Conservation (phyloP, 2,113 vertebrate species). For the Oenanthe oenanthe region DNA sequence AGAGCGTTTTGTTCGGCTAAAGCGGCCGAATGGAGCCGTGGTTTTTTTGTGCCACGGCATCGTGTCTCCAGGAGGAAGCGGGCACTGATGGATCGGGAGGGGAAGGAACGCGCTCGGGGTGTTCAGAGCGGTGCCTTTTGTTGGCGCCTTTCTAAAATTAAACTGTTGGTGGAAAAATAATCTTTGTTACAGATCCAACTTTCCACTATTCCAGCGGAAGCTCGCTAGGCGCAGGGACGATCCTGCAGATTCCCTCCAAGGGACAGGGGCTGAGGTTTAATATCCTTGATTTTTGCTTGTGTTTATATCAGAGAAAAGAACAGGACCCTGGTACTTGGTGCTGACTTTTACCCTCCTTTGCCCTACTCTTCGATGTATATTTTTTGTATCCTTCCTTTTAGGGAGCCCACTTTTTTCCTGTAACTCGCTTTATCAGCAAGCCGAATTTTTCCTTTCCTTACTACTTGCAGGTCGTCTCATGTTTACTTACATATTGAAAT, state of each 20-base stretch:
- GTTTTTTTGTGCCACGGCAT: background rate
- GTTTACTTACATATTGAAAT: background rate
- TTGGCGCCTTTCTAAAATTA: constrained; percentile 59
- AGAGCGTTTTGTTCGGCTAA: background rate
- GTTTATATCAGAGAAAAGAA: background rate
- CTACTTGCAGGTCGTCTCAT: background rate
- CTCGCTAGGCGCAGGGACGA: background rate
- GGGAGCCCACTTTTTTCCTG: accelerated
- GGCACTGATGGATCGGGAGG: background rate
- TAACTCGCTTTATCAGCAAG: background rate
- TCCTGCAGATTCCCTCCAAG: background rate
- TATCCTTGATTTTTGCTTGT: background rate
- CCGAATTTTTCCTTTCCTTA: background rate
- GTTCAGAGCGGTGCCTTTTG: background rate
- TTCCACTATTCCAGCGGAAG: background rate
- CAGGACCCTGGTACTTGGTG: background rate
- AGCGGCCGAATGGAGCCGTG: background rate
- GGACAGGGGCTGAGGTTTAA: background rate
- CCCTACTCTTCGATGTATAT: accelerated
- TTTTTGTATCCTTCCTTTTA: background rate
- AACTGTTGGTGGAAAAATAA: constrained; percentile 33
- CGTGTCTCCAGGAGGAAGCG: background rate
- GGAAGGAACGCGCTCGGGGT: background rate
- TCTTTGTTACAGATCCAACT: constrained; percentile 42
- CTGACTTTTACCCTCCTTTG: background rate